Base-by-base conservation (phyloP, 1,140 invertebrate genomes). In the Apolygus lucorum region DNA sequence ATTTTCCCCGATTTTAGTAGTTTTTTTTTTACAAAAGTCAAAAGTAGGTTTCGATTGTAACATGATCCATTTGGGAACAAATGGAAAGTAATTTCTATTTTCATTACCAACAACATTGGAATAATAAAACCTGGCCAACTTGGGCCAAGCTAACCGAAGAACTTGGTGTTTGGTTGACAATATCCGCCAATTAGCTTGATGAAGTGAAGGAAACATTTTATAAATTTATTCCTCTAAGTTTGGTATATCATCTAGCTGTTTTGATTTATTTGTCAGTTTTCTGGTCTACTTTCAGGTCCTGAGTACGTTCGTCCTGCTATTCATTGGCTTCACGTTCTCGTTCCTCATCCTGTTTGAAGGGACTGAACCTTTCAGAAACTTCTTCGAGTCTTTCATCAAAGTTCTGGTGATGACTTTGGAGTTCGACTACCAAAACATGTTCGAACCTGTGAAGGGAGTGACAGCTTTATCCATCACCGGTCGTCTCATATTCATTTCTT, bases 371-470 rank as follows among this genome's bases (percentile, higher is more conserved):
- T 84, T 84, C 74, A 67, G 54, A 22, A 73, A 79, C 72, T 78
- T 79, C 21, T 80, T 79, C 79, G 74, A 76, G 14, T 76, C 81
- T 1, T 69, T 84, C 17, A 75, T 83, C 0, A 84, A 82, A 74
- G 84, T 82, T 1, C 75, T 81, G 1, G 83, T 84, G 59, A 85
- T 86, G 84, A 83, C 82, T 73, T 82, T 82, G n/a, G 84, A 85
- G 74, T 81, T 82, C 71, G 81, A 85, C 71, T 85, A 83, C 72
- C 74, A 74, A 21, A 75, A 75, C 27, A 74, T 80, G 26, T 82
- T 83, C 73, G 70, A 75, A 2, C 66, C 69, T 4, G 62, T 67
- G 0, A 59, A 69, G 14, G 72, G 64, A 8, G 28, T 67, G 25
- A 63, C 52, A 67, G 17, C 28, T n/a, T 34, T 69, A 4, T 64